Conservation (phyloP, 2,113 vertebrate species). For the Scytalopus superciliaris region DNA sequence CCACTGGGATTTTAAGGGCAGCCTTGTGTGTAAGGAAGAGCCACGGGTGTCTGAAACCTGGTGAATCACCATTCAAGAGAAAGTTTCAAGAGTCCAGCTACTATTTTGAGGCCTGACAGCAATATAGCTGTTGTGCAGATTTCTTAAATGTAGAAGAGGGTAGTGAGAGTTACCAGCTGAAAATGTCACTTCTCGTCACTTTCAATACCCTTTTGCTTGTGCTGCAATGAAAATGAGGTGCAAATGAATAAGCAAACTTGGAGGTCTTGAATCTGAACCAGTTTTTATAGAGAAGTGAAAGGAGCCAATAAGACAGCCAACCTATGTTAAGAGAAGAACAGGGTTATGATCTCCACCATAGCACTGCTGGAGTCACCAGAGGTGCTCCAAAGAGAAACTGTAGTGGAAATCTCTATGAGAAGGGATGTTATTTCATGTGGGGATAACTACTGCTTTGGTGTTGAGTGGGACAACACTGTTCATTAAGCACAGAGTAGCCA, state of each 20-base stretch:
- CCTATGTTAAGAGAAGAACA: neutral
- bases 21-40: neutral
- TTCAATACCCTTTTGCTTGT: neutral
- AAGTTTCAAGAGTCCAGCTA: neutral
- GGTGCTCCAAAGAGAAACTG: neutral
- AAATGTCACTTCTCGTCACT: neutral
- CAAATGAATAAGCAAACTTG: neutral
- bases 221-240: neutral
- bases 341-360: neutral
- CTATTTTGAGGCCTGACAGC: neutral
- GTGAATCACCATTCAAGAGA: neutral
- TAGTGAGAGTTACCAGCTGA: neutral
- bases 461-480: neutral
- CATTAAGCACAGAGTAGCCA: neutral
- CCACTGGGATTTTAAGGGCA: neutral
- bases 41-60: neutral
- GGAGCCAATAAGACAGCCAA: neutral
- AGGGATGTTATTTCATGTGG: neutral
- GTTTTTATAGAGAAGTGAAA: neutral
- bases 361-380: neutral
- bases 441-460: accelerated
- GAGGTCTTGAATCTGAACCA: neutral
- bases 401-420: neutral
- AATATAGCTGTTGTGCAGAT: neutral
- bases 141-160: neutral